Evolutionary conservation across 2,113 vertebrate species (phyloP).

Genomic region (Manacus vitellinus): DNA sequence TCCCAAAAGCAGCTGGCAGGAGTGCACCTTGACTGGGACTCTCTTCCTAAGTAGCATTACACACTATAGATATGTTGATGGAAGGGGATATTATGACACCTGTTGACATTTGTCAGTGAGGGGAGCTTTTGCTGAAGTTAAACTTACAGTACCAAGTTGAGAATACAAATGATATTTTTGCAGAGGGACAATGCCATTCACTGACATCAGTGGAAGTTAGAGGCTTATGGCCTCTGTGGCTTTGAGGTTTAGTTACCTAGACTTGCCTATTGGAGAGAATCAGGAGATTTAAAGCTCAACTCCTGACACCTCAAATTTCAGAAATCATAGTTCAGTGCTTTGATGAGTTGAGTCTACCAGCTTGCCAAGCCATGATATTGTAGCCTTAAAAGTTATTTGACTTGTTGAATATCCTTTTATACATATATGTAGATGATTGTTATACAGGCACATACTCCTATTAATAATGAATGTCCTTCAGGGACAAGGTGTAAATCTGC

Average conservation of each 20-base stretch:
- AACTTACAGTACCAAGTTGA: neutral
- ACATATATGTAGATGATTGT: neutral
- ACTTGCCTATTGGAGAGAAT: neutral
- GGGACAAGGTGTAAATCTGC: neutral
- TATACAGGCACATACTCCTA: neutral
- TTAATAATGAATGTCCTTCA: neutral
- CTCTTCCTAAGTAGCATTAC: neutral
- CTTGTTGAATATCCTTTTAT: neutral
- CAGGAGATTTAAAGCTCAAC: neutral
- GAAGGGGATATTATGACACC: neutral
- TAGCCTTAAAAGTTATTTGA: neutral
- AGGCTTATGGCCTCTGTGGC: fast-evolving
- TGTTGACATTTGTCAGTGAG: neutral
- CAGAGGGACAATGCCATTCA: neutral
- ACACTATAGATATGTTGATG: neutral
- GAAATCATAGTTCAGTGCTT: neutral
- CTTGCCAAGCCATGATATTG: fast-evolving
- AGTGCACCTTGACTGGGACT: neutral
- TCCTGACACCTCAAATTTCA: neutral
- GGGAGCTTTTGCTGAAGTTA: neutral
- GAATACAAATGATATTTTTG: neutral
- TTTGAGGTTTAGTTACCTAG: neutral
- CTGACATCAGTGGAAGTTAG: neutral
- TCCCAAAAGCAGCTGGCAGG: neutral
- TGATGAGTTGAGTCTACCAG: neutral